These are phyloP conservation scores for Rhagonycha fulva DNA, from an alignment of 2,888 invertebrate genomes.

Conservation along the genomic window DNA sequence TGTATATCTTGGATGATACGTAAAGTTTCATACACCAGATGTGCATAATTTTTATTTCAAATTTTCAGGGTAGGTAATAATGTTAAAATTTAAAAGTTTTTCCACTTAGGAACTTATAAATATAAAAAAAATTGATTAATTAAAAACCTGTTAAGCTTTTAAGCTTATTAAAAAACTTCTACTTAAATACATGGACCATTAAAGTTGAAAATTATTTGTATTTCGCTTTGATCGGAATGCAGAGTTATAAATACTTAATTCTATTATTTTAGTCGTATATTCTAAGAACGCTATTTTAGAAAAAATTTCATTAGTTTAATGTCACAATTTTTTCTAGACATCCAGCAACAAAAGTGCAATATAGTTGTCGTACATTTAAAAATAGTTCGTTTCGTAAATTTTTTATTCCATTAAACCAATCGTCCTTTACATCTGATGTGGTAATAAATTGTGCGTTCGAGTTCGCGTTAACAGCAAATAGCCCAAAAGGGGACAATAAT, in stretches of 20 bases:
- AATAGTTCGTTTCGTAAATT: slow-evolving; percentile 31
- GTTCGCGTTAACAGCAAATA: slow-evolving; percentile 52
- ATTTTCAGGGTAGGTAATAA: background rate
- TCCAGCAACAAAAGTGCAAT: slow-evolving; percentile 9
- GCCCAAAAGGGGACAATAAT: slow-evolving; percentile 53
- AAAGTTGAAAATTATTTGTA: background rate
- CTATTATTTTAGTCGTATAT: background rate
- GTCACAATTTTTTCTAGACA: background rate
- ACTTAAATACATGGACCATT: background rate
- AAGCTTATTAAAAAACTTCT: background rate
- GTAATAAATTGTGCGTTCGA: slow-evolving; percentile 48
- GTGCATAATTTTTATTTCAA: background rate
- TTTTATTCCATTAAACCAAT: slow-evolving; percentile 40
- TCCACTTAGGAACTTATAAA: background rate
- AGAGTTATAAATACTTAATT: background rate
- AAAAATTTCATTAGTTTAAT: background rate
- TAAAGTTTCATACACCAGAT: background rate
- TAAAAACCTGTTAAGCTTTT: background rate
- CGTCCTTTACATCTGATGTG: slow-evolving; percentile 47
- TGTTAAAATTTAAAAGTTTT: background rate
- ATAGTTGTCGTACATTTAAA: slow-evolving; percentile 24
- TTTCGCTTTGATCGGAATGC: background rate
- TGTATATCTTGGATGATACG: background rate
- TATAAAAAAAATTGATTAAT: background rate
- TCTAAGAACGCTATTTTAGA: background rate